Evolutionary conservation across 2,797 vertebrate genomes (phyloP), one percentile per base, ranked within the genome.

Genomic region (Fistularia tabacaria): DNA sequence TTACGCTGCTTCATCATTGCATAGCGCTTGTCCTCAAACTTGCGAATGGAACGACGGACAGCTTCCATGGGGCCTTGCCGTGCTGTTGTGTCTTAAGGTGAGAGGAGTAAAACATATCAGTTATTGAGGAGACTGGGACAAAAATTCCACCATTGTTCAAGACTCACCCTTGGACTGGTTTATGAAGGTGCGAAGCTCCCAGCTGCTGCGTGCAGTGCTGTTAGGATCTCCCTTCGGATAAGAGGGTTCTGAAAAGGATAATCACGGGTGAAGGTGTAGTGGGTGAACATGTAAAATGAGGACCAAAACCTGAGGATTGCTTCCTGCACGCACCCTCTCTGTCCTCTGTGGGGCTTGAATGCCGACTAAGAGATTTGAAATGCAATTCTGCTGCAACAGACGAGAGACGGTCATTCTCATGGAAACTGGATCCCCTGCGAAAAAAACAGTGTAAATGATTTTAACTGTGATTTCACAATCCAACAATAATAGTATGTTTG

Each of bases 331-430:
- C 63, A 99, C 97, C 97, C 64, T 99, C 97, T 74, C 93, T 80
- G 62, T 99, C 97, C 73, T 99, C 97, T 0, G 97, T 99, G 61
- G 97, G 97, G 73, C 97, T 99, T 44, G 97, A 98, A 85, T 99
- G 97, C 37, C 97, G 97, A 67, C 97, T 99, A 66, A 98, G 90
- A 38, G 97, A 99, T 84, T 93, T 93, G 79, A 99, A 98, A 81
- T 96, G 92, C 75, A 98, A 73, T 56, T 97, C 95, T 5, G 94
- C 94, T 42, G 94, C 94, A 64, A 98, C 91, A 11, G 96, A 96
- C 0, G 95, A 93, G 77, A 99, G 86, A 8, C 96, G 93, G 82
- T 98, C 97, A 14, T 98, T 98, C 83, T 99, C 97, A 11, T 95
- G 96, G 72, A 92, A 93, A 53, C 92, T 97, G 77, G 95, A 94